Base-by-base conservation (phyloP, 2,888 invertebrate species). In the Ophion ventricosus region DNA sequence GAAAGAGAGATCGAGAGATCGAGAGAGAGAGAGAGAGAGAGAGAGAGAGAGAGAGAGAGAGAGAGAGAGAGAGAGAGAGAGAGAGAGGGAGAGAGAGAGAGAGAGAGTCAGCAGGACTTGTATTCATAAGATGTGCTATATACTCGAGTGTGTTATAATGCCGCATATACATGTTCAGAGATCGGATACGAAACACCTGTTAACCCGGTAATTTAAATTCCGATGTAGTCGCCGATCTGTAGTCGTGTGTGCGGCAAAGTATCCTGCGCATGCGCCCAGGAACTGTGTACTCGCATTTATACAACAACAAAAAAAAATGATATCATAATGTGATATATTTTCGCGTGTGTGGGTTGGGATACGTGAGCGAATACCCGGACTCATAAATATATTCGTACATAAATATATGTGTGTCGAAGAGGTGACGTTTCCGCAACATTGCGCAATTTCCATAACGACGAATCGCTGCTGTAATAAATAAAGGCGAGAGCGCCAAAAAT, bases 161-260 rank as follows among this genome's bases (percentile, higher is more conserved):
- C 25, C 35, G 77, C 25, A 40, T 54, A 49, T 76, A 7, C 63
- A 14, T 61, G n/a, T 35, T 59, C 67, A 20, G 40, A 8, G 73
- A 74, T 59, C 63, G 69, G 29, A 83, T 56, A 64, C 84, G 43
- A 77, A 77, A 84, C 84, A 84, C 84, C 84, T 84, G 84, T 57
- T 80, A 80, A 81, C 84, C 77, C 67, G 73, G 80, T 77, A 84
- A 84, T 84, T 84, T 84, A 78, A 81, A 84, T 84, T 84, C 84
- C 84, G 29, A 81, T 74, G 61, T 70, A 69, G 63, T 80, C 75
- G 35, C 59, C 54, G 11, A 49, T 35, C 25, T 23, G 67, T 66
- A 69, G 56, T 75, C 40, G 59, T 35, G 26, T 63, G 25, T 54
- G 43, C 49, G 35, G 76, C 4, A 3, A 7, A 5, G 35, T 3